A percentile compares a stretch with the other conserved stretches of the same genome.
Conservation (phyloP, 2,888 invertebrate species). For the Campoplex capitator region DNA sequence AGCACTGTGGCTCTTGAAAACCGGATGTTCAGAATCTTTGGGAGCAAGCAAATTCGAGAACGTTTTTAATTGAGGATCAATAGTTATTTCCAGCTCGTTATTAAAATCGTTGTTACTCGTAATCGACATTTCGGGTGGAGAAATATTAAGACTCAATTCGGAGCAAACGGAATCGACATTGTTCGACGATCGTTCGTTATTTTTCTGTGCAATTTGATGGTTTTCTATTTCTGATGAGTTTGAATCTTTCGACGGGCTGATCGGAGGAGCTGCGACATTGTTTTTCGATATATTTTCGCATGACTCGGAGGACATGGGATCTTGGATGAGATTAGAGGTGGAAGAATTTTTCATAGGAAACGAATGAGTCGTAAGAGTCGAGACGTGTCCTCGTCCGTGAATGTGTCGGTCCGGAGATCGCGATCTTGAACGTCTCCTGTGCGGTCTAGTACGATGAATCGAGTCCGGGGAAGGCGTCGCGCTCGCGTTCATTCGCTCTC, state of each 20-base stretch:
- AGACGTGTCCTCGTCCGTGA: constrained; percentile 53
- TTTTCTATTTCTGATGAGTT: background rate
- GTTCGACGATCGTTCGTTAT: constrained; percentile 15
- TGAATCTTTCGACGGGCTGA: background rate
- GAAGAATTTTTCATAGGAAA: constrained; percentile 50
- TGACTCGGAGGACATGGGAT: constrained; percentile 23
- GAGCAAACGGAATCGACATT: constrained; percentile 39
- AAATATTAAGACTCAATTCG: constrained; percentile 41
- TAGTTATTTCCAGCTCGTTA: background rate
- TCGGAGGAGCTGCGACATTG: background rate
- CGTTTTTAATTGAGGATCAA: constrained; percentile 18
- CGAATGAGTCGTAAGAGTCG: constrained; percentile 58
- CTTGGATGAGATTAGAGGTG: constrained; percentile 19
- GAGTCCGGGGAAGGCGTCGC: constrained; percentile 76
- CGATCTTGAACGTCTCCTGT: constrained; percentile 72
- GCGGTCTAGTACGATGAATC: constrained; percentile 64
- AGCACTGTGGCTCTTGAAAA: constrained; percentile 73
- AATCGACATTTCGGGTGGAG: background rate
- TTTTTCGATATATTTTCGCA: constrained; percentile 15
- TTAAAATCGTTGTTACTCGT: constrained; percentile 6
- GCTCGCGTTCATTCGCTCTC: constrained; percentile 63
- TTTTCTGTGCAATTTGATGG: background rate
- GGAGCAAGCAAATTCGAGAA: constrained; percentile 42
- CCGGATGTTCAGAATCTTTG: constrained; percentile 67
- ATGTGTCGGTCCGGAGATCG: constrained; percentile 74